phyloP scores from a whole-genome alignment of 2,888 invertebrate species.

The Agonopterix subpropinquella region DNA sequence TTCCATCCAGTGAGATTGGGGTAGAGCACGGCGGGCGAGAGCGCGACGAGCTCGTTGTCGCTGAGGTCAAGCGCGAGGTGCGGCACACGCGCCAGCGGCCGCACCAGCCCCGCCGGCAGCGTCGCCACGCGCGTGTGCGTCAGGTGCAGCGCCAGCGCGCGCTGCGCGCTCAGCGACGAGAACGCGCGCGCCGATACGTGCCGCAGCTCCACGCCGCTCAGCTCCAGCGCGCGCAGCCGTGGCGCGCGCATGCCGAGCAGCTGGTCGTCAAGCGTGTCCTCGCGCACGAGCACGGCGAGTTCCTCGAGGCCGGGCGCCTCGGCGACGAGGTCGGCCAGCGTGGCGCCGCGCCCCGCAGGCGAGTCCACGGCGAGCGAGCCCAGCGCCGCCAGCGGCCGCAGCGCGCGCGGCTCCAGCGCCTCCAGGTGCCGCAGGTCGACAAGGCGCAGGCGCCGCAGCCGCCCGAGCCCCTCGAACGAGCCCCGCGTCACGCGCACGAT shows the following conservation, averaged over 20 bases:
- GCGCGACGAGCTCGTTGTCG: slow-evolving; percentile 61
- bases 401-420: slow-evolving; percentile 81
- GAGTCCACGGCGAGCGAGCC: slow-evolving; percentile 59
- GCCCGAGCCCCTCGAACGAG: slow-evolving; percentile 78
- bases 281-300: slow-evolving; percentile 9
- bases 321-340: background rate
- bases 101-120: background rate
- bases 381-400: slow-evolving; percentile 67
- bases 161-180: background rate
- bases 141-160: background rate
- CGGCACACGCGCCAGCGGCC: slow-evolving; percentile 24
- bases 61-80: background rate
- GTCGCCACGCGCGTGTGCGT: slow-evolving; percentile 53
- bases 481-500: slow-evolving; percentile 80
- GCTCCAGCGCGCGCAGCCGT: slow-evolving; percentile 54
- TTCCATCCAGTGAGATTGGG: slow-evolving; percentile 78
- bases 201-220: slow-evolving; percentile 21
- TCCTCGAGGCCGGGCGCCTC: background rate
- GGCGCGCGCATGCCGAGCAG: slow-evolving; percentile 18
- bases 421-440: slow-evolving; percentile 79
- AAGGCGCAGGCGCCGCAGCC: slow-evolving; percentile 81
- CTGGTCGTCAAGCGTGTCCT: slow-evolving; percentile 7
- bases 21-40: slow-evolving; percentile 87
- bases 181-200: slow-evolving; percentile 28
- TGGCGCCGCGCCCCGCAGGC: slow-evolving; percentile 6